Conservation (phyloP, 1,140 invertebrate species). For the Carposina sasakii region DNA sequence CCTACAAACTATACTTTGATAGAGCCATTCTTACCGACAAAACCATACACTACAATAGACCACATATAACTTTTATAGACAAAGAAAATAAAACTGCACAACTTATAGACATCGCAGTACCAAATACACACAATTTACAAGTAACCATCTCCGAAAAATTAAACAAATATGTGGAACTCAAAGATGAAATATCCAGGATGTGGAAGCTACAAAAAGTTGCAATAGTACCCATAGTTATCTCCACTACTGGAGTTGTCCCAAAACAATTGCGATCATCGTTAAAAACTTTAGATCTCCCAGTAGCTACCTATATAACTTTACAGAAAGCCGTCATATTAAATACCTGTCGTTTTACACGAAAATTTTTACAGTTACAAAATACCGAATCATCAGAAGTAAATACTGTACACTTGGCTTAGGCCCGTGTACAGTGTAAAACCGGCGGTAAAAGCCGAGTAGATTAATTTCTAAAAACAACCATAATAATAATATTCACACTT, state of each 20-base stretch:
- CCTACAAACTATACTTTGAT: conserved; percentile 7
- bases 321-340: conserved; percentile 22
- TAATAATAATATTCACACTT: no score
- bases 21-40: conserved; percentile 1
- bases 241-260: conserved; percentile 20
- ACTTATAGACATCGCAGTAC: conserved; percentile 6
- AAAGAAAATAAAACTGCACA: conserved; percentile 1
- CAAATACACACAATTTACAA: conserved; percentile 7
- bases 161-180: conserved; percentile 1
- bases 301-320: conserved; percentile 4
- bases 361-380: conserved; percentile 13
- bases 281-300: conserved; percentile 11
- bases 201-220: conserved; percentile 1
- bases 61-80: not conserved
- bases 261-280: conserved; percentile 14
- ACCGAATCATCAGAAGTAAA: no score
- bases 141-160: conserved; percentile 3
- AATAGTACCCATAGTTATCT: conserved; percentile 20
- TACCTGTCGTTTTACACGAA: conserved; percentile 19
- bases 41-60: not conserved
- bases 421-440: no score
- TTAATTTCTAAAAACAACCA: no score
- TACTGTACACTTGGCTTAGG: no score
- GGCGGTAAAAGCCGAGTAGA: no score
- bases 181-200: conserved; percentile 8